A percentile compares a stretch with the other conserved stretches of the same genome.
Evolutionary conservation across 2,797 vertebrate genomes (phyloP).

Genomic region (Morelia viridis): DNA sequence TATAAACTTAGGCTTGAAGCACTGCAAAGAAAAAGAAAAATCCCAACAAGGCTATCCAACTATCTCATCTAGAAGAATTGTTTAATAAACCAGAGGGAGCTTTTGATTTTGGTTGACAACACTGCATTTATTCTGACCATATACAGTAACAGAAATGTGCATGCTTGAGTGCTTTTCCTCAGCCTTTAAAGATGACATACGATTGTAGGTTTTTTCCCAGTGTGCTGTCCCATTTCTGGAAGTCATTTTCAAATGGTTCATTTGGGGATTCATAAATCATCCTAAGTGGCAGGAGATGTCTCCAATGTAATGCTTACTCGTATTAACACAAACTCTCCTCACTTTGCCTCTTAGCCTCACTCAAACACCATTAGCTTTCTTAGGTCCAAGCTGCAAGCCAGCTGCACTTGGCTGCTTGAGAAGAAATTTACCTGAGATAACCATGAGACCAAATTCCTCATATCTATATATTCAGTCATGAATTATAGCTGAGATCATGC

Average conservation of each 20-base stretch:
- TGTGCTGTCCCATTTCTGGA: not conserved
- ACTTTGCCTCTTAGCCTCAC: not conserved
- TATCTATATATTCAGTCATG: not conserved
- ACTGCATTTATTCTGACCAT: slow-evolving; percentile 58
- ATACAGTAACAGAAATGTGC: slow-evolving; percentile 63
- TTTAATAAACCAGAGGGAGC: slow-evolving; percentile 38
- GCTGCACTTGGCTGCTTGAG: not conserved
- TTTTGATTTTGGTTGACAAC: slow-evolving; percentile 44
- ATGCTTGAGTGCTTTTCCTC: slow-evolving; percentile 34
- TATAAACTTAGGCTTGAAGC: slow-evolving; percentile 36
- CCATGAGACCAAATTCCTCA: not conserved
- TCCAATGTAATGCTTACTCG: slow-evolving; percentile 23
- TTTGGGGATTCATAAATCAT: slow-evolving; percentile 32
- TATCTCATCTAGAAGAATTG: slow-evolving; percentile 49
- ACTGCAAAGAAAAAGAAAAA: slow-evolving; percentile 39
- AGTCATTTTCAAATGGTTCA: not conserved
- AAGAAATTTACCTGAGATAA: not conserved
- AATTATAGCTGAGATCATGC: not conserved
- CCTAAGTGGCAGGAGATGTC: not conserved
- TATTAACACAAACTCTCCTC: not conserved
- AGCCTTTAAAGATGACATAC: slow-evolving; percentile 58
- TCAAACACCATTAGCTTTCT: not conserved
- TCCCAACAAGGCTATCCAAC: slow-evolving; percentile 56
- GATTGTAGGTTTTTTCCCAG: slow-evolving; percentile 28
- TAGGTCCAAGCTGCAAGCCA: not conserved